phyloP scores from a whole-genome alignment of 1,140 invertebrate species.

The Macrobrachium rosenbergii region DNA sequence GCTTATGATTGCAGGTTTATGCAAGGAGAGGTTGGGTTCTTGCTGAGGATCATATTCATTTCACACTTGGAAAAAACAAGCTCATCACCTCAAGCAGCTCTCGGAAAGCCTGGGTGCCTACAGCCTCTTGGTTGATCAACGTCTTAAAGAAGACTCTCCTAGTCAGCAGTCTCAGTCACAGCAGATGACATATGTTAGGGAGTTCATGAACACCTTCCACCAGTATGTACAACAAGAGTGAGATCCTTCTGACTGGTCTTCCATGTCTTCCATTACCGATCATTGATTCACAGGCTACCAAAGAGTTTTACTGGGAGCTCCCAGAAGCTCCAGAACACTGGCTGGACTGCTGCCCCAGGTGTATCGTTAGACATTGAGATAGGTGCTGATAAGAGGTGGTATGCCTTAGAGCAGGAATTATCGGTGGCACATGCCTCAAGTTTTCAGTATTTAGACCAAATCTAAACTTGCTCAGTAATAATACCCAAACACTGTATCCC shows the following conservation, averaged over 20 bases:
- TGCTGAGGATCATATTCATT: constrained; percentile 95
- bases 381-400: constrained; percentile 46
- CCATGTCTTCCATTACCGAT: constrained; percentile 79
- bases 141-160: constrained; percentile 76
- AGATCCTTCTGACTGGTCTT: constrained; percentile 70
- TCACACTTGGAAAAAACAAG: constrained; percentile 91
- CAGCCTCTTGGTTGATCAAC: constrained; percentile 81
- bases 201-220: constrained; percentile 87
- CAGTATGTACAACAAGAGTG: constrained; percentile 72
- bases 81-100: constrained; percentile 82
- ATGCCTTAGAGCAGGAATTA: constrained; percentile 51
- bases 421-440: constrained; percentile 13
- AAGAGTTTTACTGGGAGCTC: constrained; percentile 76
- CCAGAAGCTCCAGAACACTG: constrained; percentile 70
- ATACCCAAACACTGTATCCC: constrained; percentile 57
- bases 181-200: constrained; percentile 87
- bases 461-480: constrained; percentile 51
- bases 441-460: constrained; percentile 52
- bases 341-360: constrained; percentile 69
- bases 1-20: constrained; percentile 77
- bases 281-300: constrained; percentile 77
- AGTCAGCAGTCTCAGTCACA: constrained; percentile 83
- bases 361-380: constrained; percentile 69
- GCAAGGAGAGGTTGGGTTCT: constrained; percentile 86
- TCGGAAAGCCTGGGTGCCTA: constrained; percentile 84